phyloP scores from a whole-genome alignment of 2,113 vertebrate genomes.

The Bujurquina vittata region DNA sequence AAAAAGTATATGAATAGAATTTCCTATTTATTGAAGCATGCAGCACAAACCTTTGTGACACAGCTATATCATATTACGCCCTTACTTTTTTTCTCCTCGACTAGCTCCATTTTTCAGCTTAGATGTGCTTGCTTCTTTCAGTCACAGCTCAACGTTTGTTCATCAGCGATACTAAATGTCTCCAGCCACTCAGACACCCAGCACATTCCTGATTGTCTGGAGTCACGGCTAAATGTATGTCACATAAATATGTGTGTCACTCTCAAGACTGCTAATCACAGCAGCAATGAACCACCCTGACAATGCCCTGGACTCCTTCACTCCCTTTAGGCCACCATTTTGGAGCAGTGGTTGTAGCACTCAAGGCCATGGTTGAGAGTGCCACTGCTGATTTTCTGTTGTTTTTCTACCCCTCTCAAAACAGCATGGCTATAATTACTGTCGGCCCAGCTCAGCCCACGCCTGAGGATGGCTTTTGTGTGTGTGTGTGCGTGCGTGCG shows the following conservation, averaged over 20 bases:
- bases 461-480: constrained; percentile 54
- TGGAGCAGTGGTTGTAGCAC: constrained; percentile 55
- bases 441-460: constrained; percentile 69
- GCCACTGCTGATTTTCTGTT: constrained; percentile 67
- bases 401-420: constrained; percentile 75
- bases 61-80: not conserved
- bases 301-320: constrained; percentile 43
- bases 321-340: constrained; percentile 71
- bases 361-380: constrained; percentile 68
- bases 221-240: constrained; percentile 50
- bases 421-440: constrained; percentile 80
- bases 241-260: constrained; percentile 47
- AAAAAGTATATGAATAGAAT: not conserved
- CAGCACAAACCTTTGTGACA: not conserved
- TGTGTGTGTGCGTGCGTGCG: constrained; percentile 40
- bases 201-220: constrained; percentile 51
- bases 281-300: constrained; percentile 40
- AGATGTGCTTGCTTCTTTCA: not conserved
- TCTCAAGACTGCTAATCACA: constrained; percentile 63
- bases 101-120: not conserved
- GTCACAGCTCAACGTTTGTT: not conserved
- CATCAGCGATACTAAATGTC: constrained; percentile 4
- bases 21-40: not conserved
- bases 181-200: constrained; percentile 11
- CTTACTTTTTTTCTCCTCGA: not conserved